Evolutionary conservation across 2,797 vertebrate genomes (phyloP).

Genomic region (Halcyon chelicuti): DNA sequence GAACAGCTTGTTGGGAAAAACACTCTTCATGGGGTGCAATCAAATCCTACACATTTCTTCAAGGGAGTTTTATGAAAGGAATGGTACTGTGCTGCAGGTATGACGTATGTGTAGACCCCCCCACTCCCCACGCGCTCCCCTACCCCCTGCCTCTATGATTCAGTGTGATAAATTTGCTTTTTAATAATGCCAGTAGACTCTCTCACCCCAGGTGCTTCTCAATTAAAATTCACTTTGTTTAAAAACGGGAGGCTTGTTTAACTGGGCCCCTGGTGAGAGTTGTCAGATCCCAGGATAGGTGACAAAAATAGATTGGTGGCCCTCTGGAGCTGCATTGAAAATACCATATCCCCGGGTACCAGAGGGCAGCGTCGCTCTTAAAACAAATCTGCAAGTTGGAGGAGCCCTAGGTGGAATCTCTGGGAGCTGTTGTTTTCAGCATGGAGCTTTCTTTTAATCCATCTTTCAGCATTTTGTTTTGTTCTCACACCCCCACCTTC

Average conservation of each 20-base stretch:
- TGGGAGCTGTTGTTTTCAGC: background rate
- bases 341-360: background rate
- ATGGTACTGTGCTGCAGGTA: slow-evolving; percentile 68
- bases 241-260: slow-evolving; percentile 71
- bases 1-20: slow-evolving; percentile 74
- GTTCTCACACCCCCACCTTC: background rate
- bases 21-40: slow-evolving; percentile 62
- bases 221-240: slow-evolving; percentile 75
- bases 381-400: slow-evolving; percentile 17
- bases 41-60: slow-evolving; percentile 69
- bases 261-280: slow-evolving; percentile 50
- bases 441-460: background rate
- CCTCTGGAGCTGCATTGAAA: slow-evolving; percentile 38
- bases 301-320: slow-evolving; percentile 45
- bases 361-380: slow-evolving; percentile 39
- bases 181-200: slow-evolving; percentile 12
- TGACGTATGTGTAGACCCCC: background rate
- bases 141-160: background rate
- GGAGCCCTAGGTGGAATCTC: background rate
- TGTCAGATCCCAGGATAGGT: slow-evolving; percentile 50
- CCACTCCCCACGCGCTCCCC: background rate
- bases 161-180: slow-evolving; percentile 43
- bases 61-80: slow-evolving; percentile 62
- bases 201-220: slow-evolving; percentile 55
- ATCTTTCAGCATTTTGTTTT: slow-evolving; percentile 18